These are phyloP conservation scores for Drosophila austrosaltans DNA, from an alignment of 2,888 invertebrate genomes.

Conservation along the genomic window DNA sequence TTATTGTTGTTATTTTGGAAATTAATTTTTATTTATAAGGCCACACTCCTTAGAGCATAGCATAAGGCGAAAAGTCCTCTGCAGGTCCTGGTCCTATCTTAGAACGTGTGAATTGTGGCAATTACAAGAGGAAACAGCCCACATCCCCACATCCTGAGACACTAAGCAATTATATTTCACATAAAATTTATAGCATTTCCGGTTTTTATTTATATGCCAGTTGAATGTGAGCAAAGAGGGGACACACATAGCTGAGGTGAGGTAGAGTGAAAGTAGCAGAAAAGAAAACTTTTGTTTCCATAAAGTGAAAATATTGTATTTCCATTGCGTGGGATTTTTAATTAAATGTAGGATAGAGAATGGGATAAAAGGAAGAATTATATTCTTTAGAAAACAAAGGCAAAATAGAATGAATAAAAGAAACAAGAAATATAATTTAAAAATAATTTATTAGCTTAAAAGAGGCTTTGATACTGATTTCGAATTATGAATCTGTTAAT, in stretches of 20 bases:
- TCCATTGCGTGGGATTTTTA: slow-evolving; percentile 56
- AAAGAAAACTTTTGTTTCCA: slow-evolving; percentile 42
- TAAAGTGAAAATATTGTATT: slow-evolving; percentile 25
- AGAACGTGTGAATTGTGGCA: slow-evolving; percentile 59
- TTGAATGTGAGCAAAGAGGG: slow-evolving; percentile 46
- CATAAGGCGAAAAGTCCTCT: slow-evolving; percentile 1
- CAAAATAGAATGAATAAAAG: neutral
- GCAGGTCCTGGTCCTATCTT: slow-evolving; percentile 25
- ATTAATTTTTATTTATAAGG: slow-evolving; percentile 69
- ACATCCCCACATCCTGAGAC: slow-evolving; percentile 56
- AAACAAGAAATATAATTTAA: too few relatives aligned
- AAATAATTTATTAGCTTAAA: too few relatives aligned
- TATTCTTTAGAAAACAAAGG: neutral
- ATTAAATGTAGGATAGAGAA: slow-evolving; percentile 56
- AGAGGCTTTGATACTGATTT: too few relatives aligned
- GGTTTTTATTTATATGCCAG: slow-evolving; percentile 76
- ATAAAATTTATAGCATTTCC: slow-evolving; percentile 79
- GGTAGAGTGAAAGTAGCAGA: neutral
- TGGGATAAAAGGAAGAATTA: neutral
- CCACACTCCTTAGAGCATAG: slow-evolving; percentile 27
- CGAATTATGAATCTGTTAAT: too few relatives aligned
- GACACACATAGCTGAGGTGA: neutral
- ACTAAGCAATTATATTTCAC: slow-evolving; percentile 80
- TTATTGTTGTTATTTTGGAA: slow-evolving; percentile 56
- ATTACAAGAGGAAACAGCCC: slow-evolving; percentile 45